Percentiles rank a stretch among this genome's conserved stretches.
Evolutionary conservation across 2,113 vertebrate genomes (phyloP).

Genomic region (Polypterus bichir): DNA sequence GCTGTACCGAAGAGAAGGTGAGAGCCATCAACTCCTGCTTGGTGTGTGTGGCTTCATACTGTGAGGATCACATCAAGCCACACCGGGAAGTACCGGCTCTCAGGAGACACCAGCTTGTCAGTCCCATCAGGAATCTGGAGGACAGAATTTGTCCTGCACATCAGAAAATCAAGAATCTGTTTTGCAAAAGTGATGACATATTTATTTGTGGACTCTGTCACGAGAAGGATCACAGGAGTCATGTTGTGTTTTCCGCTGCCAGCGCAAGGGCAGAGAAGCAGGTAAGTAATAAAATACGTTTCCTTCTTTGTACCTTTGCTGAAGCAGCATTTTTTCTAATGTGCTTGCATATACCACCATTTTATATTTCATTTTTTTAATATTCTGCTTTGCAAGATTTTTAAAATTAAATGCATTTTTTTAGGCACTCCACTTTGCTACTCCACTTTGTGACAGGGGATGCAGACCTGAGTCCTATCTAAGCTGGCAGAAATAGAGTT

Average conservation of each 20-base stretch:
- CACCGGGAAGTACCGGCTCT: slow-evolving; percentile 12
- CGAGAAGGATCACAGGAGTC: slow-evolving; percentile 8
- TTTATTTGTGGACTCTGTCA: slow-evolving; percentile 13
- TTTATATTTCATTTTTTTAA: too few relatives aligned
- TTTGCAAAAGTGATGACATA: slow-evolving; percentile 13
- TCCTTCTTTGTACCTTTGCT: too few relatives aligned
- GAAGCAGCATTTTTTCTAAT: too few relatives aligned
- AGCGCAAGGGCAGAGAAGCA: background rate
- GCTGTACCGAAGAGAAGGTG: background rate
- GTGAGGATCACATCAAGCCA: slow-evolving; percentile 16
- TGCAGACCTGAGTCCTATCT: too few relatives aligned
- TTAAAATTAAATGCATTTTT: too few relatives aligned
- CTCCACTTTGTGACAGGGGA: too few relatives aligned
- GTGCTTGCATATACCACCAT: too few relatives aligned
- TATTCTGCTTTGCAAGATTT: too few relatives aligned
- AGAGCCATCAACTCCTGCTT: slow-evolving; percentile 29
- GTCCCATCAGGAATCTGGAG: background rate
- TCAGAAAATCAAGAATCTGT: slow-evolving; percentile 13
- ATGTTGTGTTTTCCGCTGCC: slow-evolving; percentile 1
- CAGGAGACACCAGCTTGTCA: slow-evolving; percentile 13
- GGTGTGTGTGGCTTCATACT: slow-evolving; percentile 34
- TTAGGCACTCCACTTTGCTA: too few relatives aligned
- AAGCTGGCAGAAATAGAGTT: too few relatives aligned
- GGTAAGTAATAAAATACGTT: background rate
- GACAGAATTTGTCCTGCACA: slow-evolving; percentile 10